Evolutionary conservation across 2,888 invertebrate genomes (phyloP).

Genomic region (Macroteleia sp.): DNA sequence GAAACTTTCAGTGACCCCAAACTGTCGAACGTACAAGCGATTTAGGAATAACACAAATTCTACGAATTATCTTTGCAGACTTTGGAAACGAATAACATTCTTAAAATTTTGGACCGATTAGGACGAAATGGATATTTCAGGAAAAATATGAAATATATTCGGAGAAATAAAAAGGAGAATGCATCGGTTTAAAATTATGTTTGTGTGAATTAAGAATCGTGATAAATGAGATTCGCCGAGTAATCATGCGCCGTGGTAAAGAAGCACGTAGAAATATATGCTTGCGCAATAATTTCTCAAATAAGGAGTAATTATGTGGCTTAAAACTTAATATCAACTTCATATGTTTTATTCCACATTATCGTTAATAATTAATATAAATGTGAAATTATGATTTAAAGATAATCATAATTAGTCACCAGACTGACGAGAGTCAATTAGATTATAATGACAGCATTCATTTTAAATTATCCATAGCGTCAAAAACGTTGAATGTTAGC

Average conservation of each 20-base stretch:
- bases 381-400: no score
- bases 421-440: no score
- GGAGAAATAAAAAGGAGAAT: no score
- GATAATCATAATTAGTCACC: no score
- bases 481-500: not conserved
- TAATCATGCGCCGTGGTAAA: not conserved
- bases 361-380: no score
- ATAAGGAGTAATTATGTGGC: no score
- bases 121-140: slow-evolving; percentile 9
- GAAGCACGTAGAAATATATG: not conserved
- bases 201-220: slow-evolving; percentile 9
- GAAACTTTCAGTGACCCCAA: slow-evolving; percentile 44
- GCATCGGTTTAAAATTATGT: slow-evolving; percentile 4
- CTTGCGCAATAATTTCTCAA: not conserved
- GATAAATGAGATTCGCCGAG: slow-evolving; percentile 1
- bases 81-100: slow-evolving; percentile 19
- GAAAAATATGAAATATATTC: no score
- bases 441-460: not conserved
- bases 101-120: slow-evolving; percentile 15
- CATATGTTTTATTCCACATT: not conserved
- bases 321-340: no score
- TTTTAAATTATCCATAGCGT: not conserved
- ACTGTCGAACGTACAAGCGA: slow-evolving; percentile 33
- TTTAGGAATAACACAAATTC: slow-evolving; percentile 18
- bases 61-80: slow-evolving; percentile 22